Evolutionary conservation across 2,113 vertebrate genomes (phyloP).

Genomic region (Onychostoma macrolepis): DNA sequence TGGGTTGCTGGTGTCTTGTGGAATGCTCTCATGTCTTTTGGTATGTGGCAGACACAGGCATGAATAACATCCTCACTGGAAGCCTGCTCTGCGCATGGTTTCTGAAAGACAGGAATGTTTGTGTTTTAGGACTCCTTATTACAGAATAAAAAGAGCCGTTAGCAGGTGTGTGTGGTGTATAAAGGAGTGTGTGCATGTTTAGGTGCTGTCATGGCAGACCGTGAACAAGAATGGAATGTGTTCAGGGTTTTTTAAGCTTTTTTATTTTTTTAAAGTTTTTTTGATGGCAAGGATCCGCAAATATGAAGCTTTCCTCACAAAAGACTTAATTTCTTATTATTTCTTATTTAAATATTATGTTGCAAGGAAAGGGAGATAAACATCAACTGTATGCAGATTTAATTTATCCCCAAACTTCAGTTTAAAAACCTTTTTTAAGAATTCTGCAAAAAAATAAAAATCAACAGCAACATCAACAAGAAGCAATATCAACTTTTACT

Average conservation of each 20-base stretch:
- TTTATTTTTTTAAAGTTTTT: neutral
- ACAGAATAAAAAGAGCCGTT: neutral
- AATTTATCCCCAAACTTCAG: neutral
- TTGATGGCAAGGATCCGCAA: neutral
- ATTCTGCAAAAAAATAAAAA: neutral
- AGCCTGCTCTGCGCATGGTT: conserved; percentile 15
- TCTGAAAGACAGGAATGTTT: conserved; percentile 21
- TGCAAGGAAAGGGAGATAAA: neutral
- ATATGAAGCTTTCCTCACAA: neutral
- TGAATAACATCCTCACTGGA: conserved; percentile 32
- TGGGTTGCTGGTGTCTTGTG: conserved; percentile 73
- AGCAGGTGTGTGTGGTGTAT: conserved; percentile 30
- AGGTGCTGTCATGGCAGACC: neutral
- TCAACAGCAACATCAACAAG: too few species aligned
- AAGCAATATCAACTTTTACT: neutral
- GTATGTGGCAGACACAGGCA: conserved; percentile 65
- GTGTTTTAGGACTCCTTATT: neutral
- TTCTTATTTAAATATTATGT: neutral
- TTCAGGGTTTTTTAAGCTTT: neutral
- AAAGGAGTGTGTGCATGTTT: neutral
- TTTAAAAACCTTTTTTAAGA: neutral
- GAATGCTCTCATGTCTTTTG: conserved; percentile 62
- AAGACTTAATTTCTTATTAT: neutral
- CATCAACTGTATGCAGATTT: neutral
- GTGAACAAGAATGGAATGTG: neutral